phyloP scores from a whole-genome alignment of 2,888 invertebrate genomes.

The Cenopis cana region DNA sequence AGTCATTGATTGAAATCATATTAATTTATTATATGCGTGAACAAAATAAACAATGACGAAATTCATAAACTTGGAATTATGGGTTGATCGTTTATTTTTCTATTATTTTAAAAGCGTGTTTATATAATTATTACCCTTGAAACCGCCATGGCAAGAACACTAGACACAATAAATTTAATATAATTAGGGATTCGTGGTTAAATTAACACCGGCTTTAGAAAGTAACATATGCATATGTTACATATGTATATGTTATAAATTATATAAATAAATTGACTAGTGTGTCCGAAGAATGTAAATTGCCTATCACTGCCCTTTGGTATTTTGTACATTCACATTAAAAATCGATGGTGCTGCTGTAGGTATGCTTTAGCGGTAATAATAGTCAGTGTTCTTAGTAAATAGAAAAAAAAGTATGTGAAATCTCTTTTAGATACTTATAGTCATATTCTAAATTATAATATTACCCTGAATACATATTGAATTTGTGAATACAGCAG shows the following conservation, averaged over 20 bases:
- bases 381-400: not conserved
- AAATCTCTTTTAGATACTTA: not conserved
- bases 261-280: conserved; percentile 8
- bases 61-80: not conserved
- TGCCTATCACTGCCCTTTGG: conserved; percentile 34
- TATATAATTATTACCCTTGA: not conserved
- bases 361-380: conserved; percentile 44
- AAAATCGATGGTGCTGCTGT: conserved; percentile 39
- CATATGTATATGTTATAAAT: not conserved
- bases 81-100: conserved; percentile 21
- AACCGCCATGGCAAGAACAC: not conserved
- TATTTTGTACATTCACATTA: conserved; percentile 16
- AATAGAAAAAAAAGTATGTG: not conserved
- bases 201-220: not conserved
- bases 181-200: too few relatives aligned
- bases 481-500: not conserved
- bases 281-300: conserved; percentile 23
- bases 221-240: not conserved
- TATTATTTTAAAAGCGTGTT: conserved; percentile 4
- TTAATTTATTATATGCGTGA: conserved; percentile 15
- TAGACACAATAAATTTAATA: not conserved
- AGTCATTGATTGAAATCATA: conserved; percentile 58
- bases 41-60: conserved; percentile 16
- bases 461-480: conserved; percentile 1
- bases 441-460: not conserved